Evolutionary conservation across 2,888 invertebrate genomes (phyloP).

Genomic region (Dryocosmus kuriphilus): DNA sequence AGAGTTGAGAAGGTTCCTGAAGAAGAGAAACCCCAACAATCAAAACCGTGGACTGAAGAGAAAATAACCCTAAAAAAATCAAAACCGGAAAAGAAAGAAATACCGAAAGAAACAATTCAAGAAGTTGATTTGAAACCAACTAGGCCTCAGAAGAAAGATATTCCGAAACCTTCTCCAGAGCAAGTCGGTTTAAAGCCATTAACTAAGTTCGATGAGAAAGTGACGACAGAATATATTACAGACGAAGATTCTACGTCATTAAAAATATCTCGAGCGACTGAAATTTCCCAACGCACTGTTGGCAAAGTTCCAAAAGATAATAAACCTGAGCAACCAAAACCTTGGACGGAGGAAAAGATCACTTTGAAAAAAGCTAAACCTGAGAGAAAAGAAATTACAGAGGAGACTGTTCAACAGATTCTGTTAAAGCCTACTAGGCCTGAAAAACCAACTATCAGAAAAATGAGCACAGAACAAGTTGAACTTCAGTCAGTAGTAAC

Average conservation of each 20-base stretch:
- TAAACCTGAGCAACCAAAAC: constrained; percentile 71
- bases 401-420: constrained; percentile 77
- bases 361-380: constrained; percentile 78
- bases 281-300: neutral
- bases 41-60: constrained; percentile 83
- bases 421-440: constrained; percentile 81
- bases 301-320: constrained; percentile 21
- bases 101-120: constrained; percentile 75
- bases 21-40: constrained; percentile 23
- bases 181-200: constrained; percentile 43
- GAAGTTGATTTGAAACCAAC: constrained; percentile 81
- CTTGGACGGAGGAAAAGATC: constrained; percentile 84
- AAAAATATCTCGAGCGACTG: neutral
- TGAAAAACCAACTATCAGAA: constrained; percentile 67
- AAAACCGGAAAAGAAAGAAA: constrained; percentile 74
- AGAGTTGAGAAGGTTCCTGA: constrained; percentile 40
- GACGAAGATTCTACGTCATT: constrained; percentile 34
- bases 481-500: constrained; percentile 54
- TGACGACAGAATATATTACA: neutral
- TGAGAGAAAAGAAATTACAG: constrained; percentile 75
- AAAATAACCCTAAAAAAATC: constrained; percentile 80
- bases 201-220: constrained; percentile 63
- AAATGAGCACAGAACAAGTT: constrained; percentile 63
- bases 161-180: constrained; percentile 43
- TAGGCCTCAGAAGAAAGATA: constrained; percentile 75